Conservation (phyloP, 2,888 invertebrate species). For the Cantharis nigra region DNA sequence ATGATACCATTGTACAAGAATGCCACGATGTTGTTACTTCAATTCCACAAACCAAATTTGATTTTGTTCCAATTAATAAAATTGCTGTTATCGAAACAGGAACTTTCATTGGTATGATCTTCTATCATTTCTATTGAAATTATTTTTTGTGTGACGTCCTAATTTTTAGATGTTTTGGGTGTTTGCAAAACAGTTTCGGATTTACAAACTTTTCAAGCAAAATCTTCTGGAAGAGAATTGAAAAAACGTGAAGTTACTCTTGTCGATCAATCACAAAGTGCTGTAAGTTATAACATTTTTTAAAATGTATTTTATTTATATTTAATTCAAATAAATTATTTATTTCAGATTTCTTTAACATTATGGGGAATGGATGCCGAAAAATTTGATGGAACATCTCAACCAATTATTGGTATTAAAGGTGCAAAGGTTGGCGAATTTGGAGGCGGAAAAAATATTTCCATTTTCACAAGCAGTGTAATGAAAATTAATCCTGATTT, state of each 20-base stretch:
- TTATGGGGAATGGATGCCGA: conserved; percentile 92
- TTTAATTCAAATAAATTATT: background rate
- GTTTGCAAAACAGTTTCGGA: conserved; percentile 79
- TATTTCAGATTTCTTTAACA: conserved; percentile 71
- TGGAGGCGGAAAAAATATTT: conserved; percentile 74
- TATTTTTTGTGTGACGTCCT: conserved; percentile 54
- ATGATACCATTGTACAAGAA: conserved; percentile 60
- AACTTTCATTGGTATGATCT: conserved; percentile 68
- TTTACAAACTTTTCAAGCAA: conserved; percentile 71
- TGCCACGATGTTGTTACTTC: conserved; percentile 58
- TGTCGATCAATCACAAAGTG: conserved; percentile 82
- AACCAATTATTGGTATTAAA: conserved; percentile 84
- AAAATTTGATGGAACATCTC: conserved; percentile 72
- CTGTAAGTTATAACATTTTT: conserved; percentile 56
- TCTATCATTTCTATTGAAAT: background rate
- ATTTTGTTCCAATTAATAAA: conserved; percentile 76
- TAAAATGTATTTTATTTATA: background rate
- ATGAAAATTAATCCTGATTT: conserved; percentile 88
- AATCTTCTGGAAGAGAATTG: conserved; percentile 78
- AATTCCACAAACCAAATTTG: conserved; percentile 78
- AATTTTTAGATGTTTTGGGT: conserved; percentile 81
- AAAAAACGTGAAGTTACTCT: conserved; percentile 87
- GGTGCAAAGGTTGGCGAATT: conserved; percentile 86
- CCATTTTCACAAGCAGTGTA: conserved; percentile 60
- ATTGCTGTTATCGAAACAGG: conserved; percentile 71